Evolutionary conservation across 2,113 vertebrate species (phyloP).

Genomic region (Nanger granti): DNA sequence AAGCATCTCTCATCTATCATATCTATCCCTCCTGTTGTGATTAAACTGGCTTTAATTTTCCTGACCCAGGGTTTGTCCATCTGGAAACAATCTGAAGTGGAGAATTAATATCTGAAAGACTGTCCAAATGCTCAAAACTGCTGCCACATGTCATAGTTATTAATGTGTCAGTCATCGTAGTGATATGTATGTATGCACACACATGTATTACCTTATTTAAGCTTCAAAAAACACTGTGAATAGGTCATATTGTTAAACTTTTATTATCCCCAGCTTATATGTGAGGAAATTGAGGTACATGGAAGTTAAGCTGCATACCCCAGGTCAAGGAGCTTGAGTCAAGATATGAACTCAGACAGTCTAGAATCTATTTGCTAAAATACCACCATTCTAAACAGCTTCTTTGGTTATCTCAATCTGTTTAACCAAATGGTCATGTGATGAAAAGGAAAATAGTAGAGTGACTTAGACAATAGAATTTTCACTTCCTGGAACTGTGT

Average conservation of each 20-base stretch:
- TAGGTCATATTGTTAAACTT: not conserved
- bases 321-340: not conserved
- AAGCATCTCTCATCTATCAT: not conserved
- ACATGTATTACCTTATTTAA: not conserved
- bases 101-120: not conserved
- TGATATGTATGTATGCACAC: not conserved
- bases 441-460: not conserved
- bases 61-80: not conserved
- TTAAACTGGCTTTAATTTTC: conserved; percentile 19
- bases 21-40: not conserved
- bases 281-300: not conserved
- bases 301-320: not conserved
- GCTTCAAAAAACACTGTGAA: not conserved
- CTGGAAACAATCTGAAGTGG: not conserved
- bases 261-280: not conserved
- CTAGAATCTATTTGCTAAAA: not conserved
- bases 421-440: not conserved
- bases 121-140: not conserved
- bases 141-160: not conserved
- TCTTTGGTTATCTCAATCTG: not conserved
- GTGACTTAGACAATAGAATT: not conserved
- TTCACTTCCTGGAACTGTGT: not conserved
- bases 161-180: not conserved
- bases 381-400: not conserved
- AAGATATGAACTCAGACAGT: not conserved